A percentile compares a stretch with the other conserved stretches of the same genome.
Evolutionary conservation across 2,888 invertebrate species (phyloP).

Genomic region (Erebia aethiops): DNA sequence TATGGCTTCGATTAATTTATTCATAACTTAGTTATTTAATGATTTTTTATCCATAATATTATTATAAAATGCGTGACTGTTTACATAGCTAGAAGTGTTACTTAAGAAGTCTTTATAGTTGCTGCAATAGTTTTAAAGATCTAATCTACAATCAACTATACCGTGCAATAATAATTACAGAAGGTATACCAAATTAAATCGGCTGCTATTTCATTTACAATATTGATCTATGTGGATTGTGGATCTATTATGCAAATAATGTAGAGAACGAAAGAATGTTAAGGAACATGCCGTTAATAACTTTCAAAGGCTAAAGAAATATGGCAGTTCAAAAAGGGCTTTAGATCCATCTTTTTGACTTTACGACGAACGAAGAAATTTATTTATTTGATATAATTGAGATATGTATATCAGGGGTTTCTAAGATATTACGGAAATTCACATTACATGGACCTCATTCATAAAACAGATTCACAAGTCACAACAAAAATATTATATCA

Average conservation of each 20-base stretch:
- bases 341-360: neutral
- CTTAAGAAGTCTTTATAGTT: neutral
- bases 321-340: neutral
- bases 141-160: neutral
- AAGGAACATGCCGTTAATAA: neutral
- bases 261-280: too few species aligned
- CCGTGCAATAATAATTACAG: too few species aligned
- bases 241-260: too few species aligned
- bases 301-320: neutral
- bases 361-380: neutral
- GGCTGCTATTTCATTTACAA: neutral
- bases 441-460: too few species aligned
- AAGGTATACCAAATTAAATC: neutral
- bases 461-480: too few species aligned
- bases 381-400: neutral
- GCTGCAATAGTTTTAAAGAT: neutral
- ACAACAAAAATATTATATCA: too few species aligned
- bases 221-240: too few species aligned
- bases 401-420: too few species aligned
- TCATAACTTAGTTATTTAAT: constrained; percentile 4
- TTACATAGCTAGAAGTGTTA: neutral
- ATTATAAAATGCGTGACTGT: neutral
- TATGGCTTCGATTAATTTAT: constrained; percentile 19
- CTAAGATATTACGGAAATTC: too few species aligned
- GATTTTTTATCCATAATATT: constrained; percentile 11